Percentiles rank a stretch among this genome's conserved stretches.
Evolutionary conservation across 2,888 invertebrate species (phyloP).

Genomic region (Sycophila texana): DNA sequence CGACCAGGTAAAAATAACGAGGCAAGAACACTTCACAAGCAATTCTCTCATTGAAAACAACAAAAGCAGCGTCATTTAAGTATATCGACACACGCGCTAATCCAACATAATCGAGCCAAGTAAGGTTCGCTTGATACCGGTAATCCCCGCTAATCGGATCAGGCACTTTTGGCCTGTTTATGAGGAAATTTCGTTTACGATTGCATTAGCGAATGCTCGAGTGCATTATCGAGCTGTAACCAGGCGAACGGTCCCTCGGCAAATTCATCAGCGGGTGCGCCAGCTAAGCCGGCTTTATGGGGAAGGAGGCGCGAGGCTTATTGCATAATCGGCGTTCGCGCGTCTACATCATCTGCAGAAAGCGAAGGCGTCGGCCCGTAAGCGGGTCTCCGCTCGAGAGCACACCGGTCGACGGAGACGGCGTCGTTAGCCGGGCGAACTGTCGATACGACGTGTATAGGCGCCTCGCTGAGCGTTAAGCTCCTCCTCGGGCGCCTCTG

Average conservation of each 20-base stretch:
- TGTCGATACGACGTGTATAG: not conserved
- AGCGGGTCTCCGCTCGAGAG: no score
- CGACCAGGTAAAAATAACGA: no score
- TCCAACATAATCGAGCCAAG: no score
- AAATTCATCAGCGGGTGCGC: slow-evolving; percentile 19
- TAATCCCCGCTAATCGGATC: slow-evolving; percentile 1
- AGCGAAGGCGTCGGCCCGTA: no score
- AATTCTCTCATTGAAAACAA: no score
- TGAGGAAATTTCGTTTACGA: slow-evolving; percentile 20
- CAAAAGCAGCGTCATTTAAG: no score
- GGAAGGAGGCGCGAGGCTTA: not conserved
- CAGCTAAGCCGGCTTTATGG: not conserved
- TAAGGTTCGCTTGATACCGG: not conserved
- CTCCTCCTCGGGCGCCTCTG: not conserved
- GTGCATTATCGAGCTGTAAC: not conserved
- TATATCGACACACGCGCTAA: no score
- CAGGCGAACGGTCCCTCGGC: not conserved
- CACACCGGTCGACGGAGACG: no score
- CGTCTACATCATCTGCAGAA: no score
- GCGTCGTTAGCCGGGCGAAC: not conserved
- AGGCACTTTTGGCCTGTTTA: not conserved
- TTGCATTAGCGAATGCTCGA: slow-evolving; percentile 9
- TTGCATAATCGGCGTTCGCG: not conserved
- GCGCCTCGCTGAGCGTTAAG: slow-evolving; percentile 22
- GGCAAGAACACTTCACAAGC: no score